A percentile compares a stretch with the other conserved stretches of the same genome.
Conservation (phyloP, 2,888 invertebrate genomes). For the Nymphalis c-album region DNA sequence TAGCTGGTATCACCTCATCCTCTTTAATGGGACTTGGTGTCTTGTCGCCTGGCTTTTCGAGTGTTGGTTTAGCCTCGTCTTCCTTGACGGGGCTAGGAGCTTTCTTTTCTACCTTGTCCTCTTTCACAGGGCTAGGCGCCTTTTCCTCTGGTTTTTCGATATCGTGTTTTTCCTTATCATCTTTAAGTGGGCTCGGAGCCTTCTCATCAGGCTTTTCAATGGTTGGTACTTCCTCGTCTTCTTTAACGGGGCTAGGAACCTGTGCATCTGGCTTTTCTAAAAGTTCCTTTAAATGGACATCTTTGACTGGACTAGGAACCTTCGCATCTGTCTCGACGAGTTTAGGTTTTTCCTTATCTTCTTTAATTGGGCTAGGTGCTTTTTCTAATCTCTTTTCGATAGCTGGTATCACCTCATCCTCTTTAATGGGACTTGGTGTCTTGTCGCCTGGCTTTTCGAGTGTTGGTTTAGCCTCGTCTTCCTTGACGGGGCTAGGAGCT, state of each 20-base stretch:
- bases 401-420: background rate
- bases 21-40: slow-evolving; percentile 19
- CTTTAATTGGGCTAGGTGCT: slow-evolving; percentile 12
- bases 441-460: slow-evolving; percentile 15
- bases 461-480: background rate
- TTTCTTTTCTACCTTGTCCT: background rate
- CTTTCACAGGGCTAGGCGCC: slow-evolving; percentile 14
- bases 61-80: no score
- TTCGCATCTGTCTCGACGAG: background rate
- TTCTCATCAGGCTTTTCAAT: slow-evolving; percentile 24
- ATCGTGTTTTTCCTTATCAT: no score
- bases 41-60: slow-evolving; percentile 24
- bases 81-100: no score
- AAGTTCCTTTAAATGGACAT: background rate
- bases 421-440: slow-evolving; percentile 19
- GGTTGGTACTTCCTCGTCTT: background rate
- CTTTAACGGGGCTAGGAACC: background rate
- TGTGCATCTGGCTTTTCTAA: slow-evolving; percentile 17
- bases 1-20: background rate
- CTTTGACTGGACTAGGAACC: slow-evolving; percentile 16
- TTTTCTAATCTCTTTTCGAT: slow-evolving; percentile 9
- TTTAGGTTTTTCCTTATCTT: background rate
- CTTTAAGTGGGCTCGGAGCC: background rate
- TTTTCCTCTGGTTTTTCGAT: no score
- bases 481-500: slow-evolving; percentile 6